phyloP scores from a whole-genome alignment of 2,888 invertebrate species.

The Himalopsyche kuldschensis region DNA sequence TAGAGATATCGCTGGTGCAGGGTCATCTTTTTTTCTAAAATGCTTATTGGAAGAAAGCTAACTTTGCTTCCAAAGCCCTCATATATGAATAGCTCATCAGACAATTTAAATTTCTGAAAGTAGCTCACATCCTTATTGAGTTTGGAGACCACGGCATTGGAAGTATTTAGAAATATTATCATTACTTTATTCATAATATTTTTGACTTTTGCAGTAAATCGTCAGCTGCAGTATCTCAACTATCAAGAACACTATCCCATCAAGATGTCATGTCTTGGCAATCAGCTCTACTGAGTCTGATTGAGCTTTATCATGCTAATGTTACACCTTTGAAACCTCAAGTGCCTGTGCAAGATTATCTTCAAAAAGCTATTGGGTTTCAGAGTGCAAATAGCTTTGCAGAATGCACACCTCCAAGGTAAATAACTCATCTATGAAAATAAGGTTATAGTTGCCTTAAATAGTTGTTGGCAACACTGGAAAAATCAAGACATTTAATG shows the following conservation, averaged over 20 bases:
- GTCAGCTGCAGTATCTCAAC: constrained; percentile 23
- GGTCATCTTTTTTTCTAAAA: no score
- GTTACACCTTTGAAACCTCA: constrained; percentile 62
- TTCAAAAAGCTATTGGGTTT: constrained; percentile 64
- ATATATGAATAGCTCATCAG: no score
- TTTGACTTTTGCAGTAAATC: constrained; percentile 20
- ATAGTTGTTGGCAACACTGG: no score
- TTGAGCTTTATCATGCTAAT: constrained; percentile 62
- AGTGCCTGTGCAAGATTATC: constrained; percentile 66
- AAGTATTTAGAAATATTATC: no score
- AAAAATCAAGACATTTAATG: no score
- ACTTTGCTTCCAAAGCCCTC: no score
- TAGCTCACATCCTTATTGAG: no score
- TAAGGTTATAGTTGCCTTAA: neutral
- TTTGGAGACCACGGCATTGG: no score
- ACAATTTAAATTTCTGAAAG: no score
- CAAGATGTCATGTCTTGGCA: constrained; percentile 55
- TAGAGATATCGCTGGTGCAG: no score
- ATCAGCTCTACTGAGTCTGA: constrained; percentile 61
- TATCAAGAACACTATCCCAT: constrained; percentile 45
- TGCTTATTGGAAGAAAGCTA: no score
- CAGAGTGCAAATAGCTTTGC: constrained; percentile 68
- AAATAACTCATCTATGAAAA: neutral
- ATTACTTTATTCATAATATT: neutral
- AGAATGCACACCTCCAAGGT: constrained; percentile 70